A percentile compares a stretch with the other conserved stretches of the same genome.
phyloP scores from a whole-genome alignment of 2,113 vertebrate species.

The Lampris megalopsis region DNA sequence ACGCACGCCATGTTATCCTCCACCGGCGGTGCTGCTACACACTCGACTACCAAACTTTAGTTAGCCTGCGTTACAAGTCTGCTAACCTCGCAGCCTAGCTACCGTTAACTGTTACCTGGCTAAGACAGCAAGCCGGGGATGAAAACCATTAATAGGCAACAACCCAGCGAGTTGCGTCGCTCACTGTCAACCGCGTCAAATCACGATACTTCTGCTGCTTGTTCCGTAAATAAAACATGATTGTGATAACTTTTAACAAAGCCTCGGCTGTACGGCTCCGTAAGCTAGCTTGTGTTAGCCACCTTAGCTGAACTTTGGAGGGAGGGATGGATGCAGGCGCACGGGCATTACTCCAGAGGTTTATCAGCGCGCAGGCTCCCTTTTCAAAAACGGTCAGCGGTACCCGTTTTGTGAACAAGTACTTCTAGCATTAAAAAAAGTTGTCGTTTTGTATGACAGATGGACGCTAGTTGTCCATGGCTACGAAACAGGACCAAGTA shows the following conservation, averaged over 20 bases:
- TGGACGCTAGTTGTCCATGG: too few relatives aligned
- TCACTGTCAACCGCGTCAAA: neutral
- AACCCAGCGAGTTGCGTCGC: neutral
- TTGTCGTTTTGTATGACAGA: neutral
- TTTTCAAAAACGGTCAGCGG: constrained; percentile 8
- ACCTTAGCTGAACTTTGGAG: constrained; percentile 79
- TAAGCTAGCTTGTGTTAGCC: constrained; percentile 72
- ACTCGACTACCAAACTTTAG: neutral
- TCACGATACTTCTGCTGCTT: neutral
- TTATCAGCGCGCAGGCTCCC: constrained; percentile 55
- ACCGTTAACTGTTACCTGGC: constrained; percentile 15
- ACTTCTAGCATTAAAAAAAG: neutral
- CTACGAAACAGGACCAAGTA: too few relatives aligned
- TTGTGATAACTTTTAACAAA: constrained; percentile 13
- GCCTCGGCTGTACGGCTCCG: neutral
- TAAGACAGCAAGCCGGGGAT: constrained; percentile 10
- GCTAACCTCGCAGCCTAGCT: constrained; percentile 56
- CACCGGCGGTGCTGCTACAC: neutral
- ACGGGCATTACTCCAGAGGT: constrained; percentile 70
- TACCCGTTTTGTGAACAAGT: constrained; percentile 21
- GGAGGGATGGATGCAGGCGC: constrained; percentile 72
- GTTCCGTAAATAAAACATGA: neutral
- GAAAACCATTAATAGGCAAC: neutral
- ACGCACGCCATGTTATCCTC: neutral
- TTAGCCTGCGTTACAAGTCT: neutral